Conservation (phyloP, 2,113 vertebrate genomes). For the Vidua macroura region DNA sequence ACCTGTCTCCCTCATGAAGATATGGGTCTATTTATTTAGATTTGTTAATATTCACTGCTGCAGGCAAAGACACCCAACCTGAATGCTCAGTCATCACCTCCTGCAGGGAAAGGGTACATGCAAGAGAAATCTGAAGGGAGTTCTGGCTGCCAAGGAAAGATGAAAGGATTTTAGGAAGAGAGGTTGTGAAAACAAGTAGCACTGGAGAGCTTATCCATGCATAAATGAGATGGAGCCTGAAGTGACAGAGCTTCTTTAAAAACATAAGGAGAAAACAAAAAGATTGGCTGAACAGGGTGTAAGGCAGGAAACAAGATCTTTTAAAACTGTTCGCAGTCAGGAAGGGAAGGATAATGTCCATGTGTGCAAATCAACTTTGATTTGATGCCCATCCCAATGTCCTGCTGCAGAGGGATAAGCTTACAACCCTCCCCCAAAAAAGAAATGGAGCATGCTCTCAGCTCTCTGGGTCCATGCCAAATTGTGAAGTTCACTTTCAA, state of each 20-base stretch:
- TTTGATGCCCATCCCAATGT: not conserved
- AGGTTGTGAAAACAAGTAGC: constrained; percentile 25
- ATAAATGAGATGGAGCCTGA: constrained; percentile 25
- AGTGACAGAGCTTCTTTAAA: not conserved
- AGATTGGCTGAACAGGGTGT: not conserved
- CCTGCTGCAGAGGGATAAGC: not conserved
- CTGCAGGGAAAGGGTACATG: not conserved
- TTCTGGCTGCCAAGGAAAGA: constrained; percentile 5
- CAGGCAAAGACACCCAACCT: not conserved
- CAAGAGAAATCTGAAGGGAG: not conserved
- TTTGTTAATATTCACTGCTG: not conserved
- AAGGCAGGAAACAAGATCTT: not conserved
- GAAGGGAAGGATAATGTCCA: not conserved
- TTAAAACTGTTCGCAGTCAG: not conserved
- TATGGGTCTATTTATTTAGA: not conserved
- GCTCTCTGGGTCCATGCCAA: constrained; percentile 7
- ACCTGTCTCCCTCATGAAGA: not conserved
- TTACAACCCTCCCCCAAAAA: not conserved
- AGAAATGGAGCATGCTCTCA: not conserved
- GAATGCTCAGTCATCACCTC: not conserved
- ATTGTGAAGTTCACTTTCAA: constrained; percentile 58
- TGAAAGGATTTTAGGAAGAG: constrained; percentile 33
- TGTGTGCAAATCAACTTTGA: not conserved
- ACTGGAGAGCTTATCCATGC: constrained; percentile 16
- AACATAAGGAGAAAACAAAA: not conserved